Conservation (phyloP, 2,113 vertebrate genomes). For the Pedionomus torquatus region DNA sequence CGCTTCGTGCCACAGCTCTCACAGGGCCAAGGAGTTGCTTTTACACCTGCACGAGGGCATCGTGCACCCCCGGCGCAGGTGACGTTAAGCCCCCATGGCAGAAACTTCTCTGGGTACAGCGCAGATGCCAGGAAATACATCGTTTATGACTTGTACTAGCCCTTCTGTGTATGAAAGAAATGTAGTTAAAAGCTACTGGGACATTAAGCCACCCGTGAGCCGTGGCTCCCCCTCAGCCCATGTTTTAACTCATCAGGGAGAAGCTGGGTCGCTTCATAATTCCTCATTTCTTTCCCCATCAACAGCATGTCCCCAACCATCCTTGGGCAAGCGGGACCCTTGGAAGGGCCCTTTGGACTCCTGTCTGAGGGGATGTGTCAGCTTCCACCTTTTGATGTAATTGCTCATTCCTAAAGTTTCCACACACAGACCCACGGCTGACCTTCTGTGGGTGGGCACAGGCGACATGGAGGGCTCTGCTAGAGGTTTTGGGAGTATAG, state of each 20-base stretch:
- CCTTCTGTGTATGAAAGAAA: background rate
- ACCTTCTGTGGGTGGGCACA: background rate
- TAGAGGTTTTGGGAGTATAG: background rate
- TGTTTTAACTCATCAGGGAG: background rate
- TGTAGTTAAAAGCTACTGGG: background rate
- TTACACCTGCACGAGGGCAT: background rate
- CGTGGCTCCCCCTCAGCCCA: background rate
- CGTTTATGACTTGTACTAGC: background rate
- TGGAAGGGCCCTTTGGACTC: accelerated
- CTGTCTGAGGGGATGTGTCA: background rate
- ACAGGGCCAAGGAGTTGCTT: background rate
- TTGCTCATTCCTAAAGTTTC: background rate
- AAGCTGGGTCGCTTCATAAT: background rate
- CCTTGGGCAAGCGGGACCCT: background rate
- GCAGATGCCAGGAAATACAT: background rate
- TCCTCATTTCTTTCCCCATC: background rate
- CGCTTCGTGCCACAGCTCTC: background rate
- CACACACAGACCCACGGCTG: accelerated
- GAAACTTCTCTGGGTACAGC: background rate
- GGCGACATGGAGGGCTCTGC: background rate
- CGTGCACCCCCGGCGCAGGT: too few relatives aligned
- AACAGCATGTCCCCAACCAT: background rate
- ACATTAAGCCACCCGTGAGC: background rate
- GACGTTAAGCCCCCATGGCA: background rate
- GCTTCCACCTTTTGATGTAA: background rate